Conservation (phyloP, 2,797 vertebrate species). For the Microhierax caerulescens region DNA sequence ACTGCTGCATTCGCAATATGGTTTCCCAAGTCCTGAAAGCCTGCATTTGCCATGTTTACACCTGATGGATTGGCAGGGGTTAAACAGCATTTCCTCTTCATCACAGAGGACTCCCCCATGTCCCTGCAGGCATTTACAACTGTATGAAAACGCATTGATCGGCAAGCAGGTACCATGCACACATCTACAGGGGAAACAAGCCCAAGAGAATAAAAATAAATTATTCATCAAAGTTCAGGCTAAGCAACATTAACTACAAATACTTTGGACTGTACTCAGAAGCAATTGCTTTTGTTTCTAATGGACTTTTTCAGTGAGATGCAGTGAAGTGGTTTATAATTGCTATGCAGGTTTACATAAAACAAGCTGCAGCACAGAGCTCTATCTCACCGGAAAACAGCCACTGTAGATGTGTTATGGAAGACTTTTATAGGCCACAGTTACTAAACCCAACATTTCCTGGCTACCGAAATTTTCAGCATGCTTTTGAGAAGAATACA, state of each 20-base stretch:
- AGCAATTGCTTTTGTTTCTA: slow-evolving; percentile 51
- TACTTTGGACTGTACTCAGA: slow-evolving; percentile 44
- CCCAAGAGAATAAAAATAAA: slow-evolving; percentile 36
- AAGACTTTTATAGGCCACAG: slow-evolving; percentile 53
- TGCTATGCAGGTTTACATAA: slow-evolving; percentile 40
- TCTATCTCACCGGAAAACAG: slow-evolving; percentile 45
- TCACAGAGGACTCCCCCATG: slow-evolving; percentile 93
- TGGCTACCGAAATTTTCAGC: not conserved
- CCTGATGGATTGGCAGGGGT: slow-evolving; percentile 86
- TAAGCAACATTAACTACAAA: slow-evolving; percentile 60
- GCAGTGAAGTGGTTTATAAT: slow-evolving; percentile 45
- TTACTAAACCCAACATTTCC: not conserved
- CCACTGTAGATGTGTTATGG: slow-evolving; percentile 77
- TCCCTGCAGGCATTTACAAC: slow-evolving; percentile 93
- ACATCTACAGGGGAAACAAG: slow-evolving; percentile 81
- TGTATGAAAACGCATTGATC: slow-evolving; percentile 98
- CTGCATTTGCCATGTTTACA: slow-evolving; percentile 96
- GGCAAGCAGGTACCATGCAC: slow-evolving; percentile 92
- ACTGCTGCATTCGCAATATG: slow-evolving; percentile 93
- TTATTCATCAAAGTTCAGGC: slow-evolving; percentile 64
- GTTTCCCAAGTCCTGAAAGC: slow-evolving; percentile 90
- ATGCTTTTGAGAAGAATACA: slow-evolving; percentile 24
- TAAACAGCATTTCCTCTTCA: slow-evolving; percentile 85
- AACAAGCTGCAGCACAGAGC: not conserved
- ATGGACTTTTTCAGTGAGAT: slow-evolving; percentile 41